Evolutionary conservation across 2,113 vertebrate species (phyloP).

Genomic region (Pelecanoides urinatrix): DNA sequence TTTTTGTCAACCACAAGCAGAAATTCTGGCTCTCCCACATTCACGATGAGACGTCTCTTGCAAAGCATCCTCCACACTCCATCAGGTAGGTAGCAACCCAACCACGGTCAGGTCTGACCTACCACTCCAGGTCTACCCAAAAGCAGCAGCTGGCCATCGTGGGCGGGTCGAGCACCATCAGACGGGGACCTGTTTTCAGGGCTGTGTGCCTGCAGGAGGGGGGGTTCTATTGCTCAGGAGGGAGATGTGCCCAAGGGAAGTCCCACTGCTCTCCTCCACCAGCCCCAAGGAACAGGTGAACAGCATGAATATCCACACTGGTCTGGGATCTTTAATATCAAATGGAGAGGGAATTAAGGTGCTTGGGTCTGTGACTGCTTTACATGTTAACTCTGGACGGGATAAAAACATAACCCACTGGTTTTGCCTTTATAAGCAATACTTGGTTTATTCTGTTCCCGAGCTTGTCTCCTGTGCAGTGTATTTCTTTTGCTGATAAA

Average conservation of each 20-base stretch:
- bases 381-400: not conserved
- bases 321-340: not conserved
- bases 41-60: accelerated
- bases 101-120: not conserved
- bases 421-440: conserved; percentile 27
- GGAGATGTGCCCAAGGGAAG: not conserved
- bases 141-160: accelerated
- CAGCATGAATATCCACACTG: accelerated
- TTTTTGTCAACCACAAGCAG: not conserved
- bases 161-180: not conserved
- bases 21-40: not conserved
- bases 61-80: not conserved
- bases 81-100: not conserved
- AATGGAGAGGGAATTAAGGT: not conserved
- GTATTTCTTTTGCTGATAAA: conserved; percentile 59
- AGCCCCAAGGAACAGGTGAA: not conserved
- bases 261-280: not conserved
- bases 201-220: not conserved
- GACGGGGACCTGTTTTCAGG: not conserved
- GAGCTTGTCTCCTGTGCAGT: conserved; percentile 35
- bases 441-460: not conserved
- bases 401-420: not conserved
- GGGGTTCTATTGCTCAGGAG: not conserved
- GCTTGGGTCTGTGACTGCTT: not conserved
- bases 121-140: not conserved